Conservation (phyloP, 2,888 invertebrate genomes). For the Galerucella calmariensis region DNA sequence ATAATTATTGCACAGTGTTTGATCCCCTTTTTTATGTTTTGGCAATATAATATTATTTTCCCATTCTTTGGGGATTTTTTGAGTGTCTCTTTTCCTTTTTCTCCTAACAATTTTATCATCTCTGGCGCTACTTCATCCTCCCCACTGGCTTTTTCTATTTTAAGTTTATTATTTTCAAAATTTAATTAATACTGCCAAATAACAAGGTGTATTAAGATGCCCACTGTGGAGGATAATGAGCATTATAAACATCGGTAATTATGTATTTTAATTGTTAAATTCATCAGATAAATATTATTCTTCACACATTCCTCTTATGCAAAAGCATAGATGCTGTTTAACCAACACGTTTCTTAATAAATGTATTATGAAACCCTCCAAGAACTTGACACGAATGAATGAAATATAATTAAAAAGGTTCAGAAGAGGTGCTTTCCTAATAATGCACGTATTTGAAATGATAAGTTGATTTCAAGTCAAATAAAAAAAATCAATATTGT, state of each 20-base stretch:
- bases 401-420: background rate
- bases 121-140: too few species aligned
- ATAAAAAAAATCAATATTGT: too few species aligned
- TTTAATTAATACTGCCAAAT: too few species aligned
- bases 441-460: background rate
- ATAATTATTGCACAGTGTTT: too few species aligned
- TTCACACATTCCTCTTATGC: conserved; percentile 4
- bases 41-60: too few species aligned
- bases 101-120: too few species aligned
- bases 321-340: background rate
- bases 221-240: background rate
- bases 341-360: background rate
- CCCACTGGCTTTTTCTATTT: too few species aligned
- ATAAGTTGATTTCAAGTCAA: background rate
- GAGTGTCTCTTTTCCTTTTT: too few species aligned
- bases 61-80: too few species aligned
- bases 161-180: too few species aligned
- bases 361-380: background rate
- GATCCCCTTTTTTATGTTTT: too few species aligned
- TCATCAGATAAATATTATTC: background rate
- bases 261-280: background rate
- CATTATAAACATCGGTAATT: background rate
- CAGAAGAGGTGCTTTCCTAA: background rate
- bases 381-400: background rate
- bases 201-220: background rate